These are phyloP conservation scores for Drosophila mayaguana DNA, from an alignment of 2,888 invertebrate species.

Conservation along the genomic window DNA sequence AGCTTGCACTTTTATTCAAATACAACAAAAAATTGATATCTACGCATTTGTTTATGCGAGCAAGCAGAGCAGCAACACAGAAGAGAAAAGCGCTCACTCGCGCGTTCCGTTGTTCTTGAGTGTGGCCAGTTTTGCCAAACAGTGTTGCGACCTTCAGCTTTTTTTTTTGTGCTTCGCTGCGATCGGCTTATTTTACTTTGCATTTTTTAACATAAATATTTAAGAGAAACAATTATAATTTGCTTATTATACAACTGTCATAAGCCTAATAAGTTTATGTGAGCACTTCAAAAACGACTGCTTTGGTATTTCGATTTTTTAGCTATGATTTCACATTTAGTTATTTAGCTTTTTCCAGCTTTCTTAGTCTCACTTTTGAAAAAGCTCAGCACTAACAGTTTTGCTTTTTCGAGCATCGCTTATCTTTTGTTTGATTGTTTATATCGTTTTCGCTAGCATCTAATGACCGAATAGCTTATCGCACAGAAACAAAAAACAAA, in stretches of 20 bases:
- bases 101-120: constrained; percentile 4
- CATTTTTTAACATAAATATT: neutral
- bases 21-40: constrained; percentile 29
- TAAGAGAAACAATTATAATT: neutral
- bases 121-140: constrained; percentile 33
- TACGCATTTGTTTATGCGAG: constrained; percentile 73
- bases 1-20: constrained; percentile 54
- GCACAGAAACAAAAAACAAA: neutral
- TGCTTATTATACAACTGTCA: neutral
- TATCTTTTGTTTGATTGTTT: constrained; percentile 52
- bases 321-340: neutral
- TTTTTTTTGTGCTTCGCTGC: neutral
- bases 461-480: constrained; percentile 50
- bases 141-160: constrained; percentile 19
- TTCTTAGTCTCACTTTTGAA: constrained; percentile 3
- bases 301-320: neutral
- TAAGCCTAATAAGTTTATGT: neutral
- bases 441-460: constrained; percentile 35
- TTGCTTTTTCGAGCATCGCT: constrained; percentile 20
- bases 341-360: neutral
- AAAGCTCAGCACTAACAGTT: constrained; percentile 10
- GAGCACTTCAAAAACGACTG: neutral
- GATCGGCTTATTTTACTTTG: neutral
- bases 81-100: constrained; percentile 19
- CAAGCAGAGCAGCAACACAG: constrained; percentile 21